These are phyloP conservation scores for Crossaster papposus DNA, from an alignment of 53 echinoderm and acorn worm species.

Conservation along the genomic window DNA sequence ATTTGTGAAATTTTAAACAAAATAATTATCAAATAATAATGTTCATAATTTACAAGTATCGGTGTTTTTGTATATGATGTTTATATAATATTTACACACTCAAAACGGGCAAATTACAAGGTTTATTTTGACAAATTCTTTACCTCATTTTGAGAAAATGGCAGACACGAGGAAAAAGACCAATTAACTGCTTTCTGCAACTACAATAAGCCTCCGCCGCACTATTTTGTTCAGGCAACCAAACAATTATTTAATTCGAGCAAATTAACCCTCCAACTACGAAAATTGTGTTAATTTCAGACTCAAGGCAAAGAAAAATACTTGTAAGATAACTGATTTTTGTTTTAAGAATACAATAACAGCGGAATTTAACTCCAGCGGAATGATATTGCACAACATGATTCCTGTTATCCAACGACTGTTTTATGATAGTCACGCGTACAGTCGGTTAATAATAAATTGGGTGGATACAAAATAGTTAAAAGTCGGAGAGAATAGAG, in stretches of 20 bases:
- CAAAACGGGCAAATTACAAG: background rate
- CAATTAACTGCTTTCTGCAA: slow-evolving; percentile 1
- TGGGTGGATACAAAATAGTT: background rate
- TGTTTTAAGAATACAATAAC: background rate
- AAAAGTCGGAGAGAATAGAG: background rate
- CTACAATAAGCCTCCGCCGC: slow-evolving; percentile 26
- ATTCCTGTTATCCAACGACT: background rate
- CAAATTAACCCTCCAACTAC: background rate
- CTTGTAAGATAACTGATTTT: background rate
- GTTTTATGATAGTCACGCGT: too few species aligned
- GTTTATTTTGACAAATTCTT: slow-evolving; percentile 5
- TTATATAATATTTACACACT: background rate
- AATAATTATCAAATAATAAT: background rate
- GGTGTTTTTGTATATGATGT: background rate
- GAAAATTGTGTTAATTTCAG: background rate
- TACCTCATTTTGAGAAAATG: slow-evolving; percentile 81
- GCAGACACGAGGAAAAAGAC: slow-evolving; percentile 80
- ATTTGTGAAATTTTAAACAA: background rate
- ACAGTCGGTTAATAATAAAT: too few species aligned
- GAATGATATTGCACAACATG: slow-evolving; percentile 20
- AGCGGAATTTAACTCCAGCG: background rate
- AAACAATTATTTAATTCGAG: background rate
- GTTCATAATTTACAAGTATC: background rate
- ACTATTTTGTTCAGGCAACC: background rate
- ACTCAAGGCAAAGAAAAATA: background rate